Evolutionary conservation across 37 sponge, comb jelly and placozoan genomes (phyloP).

Genomic region (Ephydatia muelleri): DNA sequence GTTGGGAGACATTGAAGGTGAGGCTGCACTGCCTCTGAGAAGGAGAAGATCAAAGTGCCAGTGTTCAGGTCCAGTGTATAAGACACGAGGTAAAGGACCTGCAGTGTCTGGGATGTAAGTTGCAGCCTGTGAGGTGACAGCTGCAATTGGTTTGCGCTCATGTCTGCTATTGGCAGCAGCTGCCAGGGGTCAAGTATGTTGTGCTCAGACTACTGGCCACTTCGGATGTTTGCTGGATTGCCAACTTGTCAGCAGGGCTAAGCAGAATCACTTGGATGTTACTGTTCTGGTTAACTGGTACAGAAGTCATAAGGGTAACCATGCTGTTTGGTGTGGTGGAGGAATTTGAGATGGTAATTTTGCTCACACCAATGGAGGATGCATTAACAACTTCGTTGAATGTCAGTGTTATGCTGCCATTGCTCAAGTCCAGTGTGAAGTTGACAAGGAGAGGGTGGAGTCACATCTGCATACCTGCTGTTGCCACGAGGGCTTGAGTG

Average conservation of each 20-base stretch:
- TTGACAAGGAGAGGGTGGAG: slow-evolving; percentile 52
- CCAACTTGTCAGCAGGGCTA: slow-evolving; percentile 67
- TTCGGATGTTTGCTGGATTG: slow-evolving; percentile 33
- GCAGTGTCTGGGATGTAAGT: slow-evolving; percentile 55
- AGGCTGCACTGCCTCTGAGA: slow-evolving; percentile 79
- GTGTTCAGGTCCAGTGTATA: slow-evolving; percentile 68
- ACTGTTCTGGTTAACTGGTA: slow-evolving; percentile 27
- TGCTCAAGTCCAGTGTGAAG: slow-evolving; percentile 69
- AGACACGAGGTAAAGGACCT: slow-evolving; percentile 52
- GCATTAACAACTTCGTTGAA: slow-evolving; percentile 88
- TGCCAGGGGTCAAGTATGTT: slow-evolving; percentile 74
- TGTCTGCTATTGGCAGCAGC: slow-evolving; percentile 69
- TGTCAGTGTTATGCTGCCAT: slow-evolving; percentile 47
- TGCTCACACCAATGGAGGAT: slow-evolving; percentile 20
- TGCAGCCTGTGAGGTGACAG: slow-evolving; percentile 18
- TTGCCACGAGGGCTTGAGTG: slow-evolving; percentile 18
- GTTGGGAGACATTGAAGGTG: slow-evolving; percentile 38
- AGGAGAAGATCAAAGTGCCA: slow-evolving; percentile 50
- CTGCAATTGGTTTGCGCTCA: slow-evolving; percentile 48
- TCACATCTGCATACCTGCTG: slow-evolving; percentile 30
- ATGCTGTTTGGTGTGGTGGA: slow-evolving; percentile 1
- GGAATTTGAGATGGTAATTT: slow-evolving; percentile 56
- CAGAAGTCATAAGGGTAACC: slow-evolving; percentile 40
- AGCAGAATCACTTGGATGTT: slow-evolving; percentile 65
- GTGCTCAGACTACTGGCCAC: slow-evolving; percentile 64